phyloP scores from a whole-genome alignment of 2,797 vertebrate species.

The Toxotes lorentzi region DNA sequence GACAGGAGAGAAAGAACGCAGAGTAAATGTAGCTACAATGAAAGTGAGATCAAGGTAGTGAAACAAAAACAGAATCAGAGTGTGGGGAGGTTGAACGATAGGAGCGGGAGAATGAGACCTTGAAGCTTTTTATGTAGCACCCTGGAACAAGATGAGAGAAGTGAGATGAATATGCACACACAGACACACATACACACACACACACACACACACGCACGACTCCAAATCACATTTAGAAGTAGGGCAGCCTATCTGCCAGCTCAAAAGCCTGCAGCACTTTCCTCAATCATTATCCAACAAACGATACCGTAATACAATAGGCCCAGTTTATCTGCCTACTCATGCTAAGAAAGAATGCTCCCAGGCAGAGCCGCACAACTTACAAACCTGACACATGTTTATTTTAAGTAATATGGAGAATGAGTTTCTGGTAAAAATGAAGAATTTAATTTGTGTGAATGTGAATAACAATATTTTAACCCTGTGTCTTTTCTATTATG shows the following conservation, averaged over 20 bases:
- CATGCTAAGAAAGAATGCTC: constrained; percentile 40
- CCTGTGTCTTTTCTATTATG: not conserved
- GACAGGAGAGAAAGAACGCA: constrained; percentile 1
- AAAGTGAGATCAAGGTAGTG: constrained; percentile 25
- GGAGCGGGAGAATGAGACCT: constrained; percentile 58
- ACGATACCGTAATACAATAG: constrained; percentile 58
- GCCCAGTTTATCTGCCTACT: constrained; percentile 58
- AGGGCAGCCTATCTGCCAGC: constrained; percentile 75
- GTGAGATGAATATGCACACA: constrained; percentile 36
- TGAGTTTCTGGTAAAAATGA: not conserved
- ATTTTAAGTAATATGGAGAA: constrained; percentile 28
- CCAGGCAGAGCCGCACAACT: constrained; percentile 22
- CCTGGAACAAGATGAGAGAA: constrained; percentile 66
- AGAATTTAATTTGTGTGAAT: constrained; percentile 15
- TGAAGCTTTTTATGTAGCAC: constrained; percentile 57
- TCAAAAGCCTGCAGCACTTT: constrained; percentile 74
- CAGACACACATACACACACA: constrained; percentile 30
- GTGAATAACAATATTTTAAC: not conserved
- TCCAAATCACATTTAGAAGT: constrained; percentile 75
- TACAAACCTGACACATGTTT: constrained; percentile 33
- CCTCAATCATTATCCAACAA: constrained; percentile 76
- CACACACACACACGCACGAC: constrained; percentile 33
- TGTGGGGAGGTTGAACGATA: constrained; percentile 34
- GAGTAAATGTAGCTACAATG: not conserved
- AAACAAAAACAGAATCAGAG: constrained; percentile 35